These are phyloP conservation scores for Synodontis membranacea DNA, from an alignment of 2,113 vertebrate genomes.

Conservation along the genomic window DNA sequence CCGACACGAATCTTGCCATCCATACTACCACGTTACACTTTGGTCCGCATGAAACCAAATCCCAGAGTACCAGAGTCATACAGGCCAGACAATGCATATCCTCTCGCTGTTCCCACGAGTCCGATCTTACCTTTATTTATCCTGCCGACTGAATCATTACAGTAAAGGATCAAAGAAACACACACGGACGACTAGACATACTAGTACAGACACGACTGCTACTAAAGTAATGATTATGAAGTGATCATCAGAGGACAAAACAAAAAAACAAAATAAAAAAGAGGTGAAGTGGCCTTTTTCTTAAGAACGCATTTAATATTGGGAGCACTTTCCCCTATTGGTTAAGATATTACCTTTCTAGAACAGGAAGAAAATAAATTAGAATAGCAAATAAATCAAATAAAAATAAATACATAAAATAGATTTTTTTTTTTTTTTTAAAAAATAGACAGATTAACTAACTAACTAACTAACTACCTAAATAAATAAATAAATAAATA, in stretches of 20 bases:
- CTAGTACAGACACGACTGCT: neutral
- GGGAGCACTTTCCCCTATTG: neutral
- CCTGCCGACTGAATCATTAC: neutral
- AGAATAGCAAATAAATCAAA: no score
- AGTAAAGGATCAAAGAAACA: neutral
- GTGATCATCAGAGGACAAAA: neutral
- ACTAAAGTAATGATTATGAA: neutral
- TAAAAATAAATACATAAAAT: neutral
- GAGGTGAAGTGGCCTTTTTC: neutral
- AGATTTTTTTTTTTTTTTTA: no score
- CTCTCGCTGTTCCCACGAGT: neutral
- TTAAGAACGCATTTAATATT: neutral
- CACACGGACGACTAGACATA: neutral
- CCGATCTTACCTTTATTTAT: neutral
- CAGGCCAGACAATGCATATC: neutral
- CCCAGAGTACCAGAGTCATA: neutral
- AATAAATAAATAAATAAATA: no score
- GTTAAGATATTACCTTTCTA: neutral
- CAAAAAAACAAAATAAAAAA: slow-evolving; percentile 2
- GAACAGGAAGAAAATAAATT: neutral
- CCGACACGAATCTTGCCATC: no score
- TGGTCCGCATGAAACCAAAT: no score
- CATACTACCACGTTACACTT: neutral
- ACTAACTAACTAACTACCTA: no score
- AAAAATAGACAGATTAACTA: neutral